phyloP scores from a whole-genome alignment of 53 echinoderm and acorn worm species.

The Astropecten irregularis region DNA sequence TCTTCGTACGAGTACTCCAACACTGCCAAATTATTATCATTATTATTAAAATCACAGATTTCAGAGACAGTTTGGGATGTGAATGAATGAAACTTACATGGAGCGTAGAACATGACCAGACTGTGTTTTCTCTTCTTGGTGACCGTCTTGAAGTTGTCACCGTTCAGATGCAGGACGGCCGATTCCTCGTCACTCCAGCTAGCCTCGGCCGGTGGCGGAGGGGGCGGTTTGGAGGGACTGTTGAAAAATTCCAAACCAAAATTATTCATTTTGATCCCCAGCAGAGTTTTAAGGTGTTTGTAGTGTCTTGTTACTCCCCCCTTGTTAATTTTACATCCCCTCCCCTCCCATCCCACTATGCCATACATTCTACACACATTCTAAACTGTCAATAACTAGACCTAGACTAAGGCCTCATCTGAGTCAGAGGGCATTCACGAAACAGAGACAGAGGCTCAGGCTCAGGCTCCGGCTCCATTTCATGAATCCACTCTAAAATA shows the following conservation, averaged over 20 bases:
- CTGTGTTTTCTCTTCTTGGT: slow-evolving; percentile 97
- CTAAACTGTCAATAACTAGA: no score
- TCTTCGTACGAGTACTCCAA: no score
- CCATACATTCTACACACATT: no score
- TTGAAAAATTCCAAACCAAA: neutral
- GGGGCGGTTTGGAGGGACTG: slow-evolving; percentile 95
- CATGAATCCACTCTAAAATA: no score
- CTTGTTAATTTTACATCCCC: neutral
- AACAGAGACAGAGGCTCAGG: no score
- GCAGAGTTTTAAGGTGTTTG: neutral
- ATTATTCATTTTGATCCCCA: neutral
- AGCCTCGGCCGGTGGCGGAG: slow-evolving; percentile 93
- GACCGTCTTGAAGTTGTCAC: slow-evolving; percentile 85
- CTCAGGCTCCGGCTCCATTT: no score
- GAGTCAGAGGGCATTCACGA: no score
- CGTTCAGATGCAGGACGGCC: slow-evolving; percentile 72
- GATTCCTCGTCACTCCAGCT: slow-evolving; percentile 91
- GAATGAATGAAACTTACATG: slow-evolving; percentile 99
- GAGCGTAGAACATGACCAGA: slow-evolving; percentile 97
- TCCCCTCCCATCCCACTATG: no score
- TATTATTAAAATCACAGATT: no score
- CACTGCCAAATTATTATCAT: no score
- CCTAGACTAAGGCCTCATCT: no score
- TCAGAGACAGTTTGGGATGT: no score
- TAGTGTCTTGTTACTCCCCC: neutral